Evolutionary conservation across 2,113 vertebrate genomes (phyloP), one percentile per base, ranked within the genome.

Genomic region (Lepisosteus oculatus): DNA sequence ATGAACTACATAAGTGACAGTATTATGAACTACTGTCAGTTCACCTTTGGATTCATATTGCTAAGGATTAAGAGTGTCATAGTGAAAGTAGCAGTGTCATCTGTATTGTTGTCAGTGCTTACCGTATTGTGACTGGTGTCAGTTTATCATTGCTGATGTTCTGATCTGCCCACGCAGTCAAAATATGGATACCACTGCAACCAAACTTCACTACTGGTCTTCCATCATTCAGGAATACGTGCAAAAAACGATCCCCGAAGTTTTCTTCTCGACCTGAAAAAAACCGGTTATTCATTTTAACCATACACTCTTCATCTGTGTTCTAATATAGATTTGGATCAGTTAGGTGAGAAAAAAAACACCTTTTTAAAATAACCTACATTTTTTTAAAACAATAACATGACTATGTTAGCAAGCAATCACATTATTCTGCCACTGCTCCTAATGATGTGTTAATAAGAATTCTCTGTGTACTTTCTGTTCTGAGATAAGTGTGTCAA

Each of bases 221-320:
- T 78, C 93, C 93, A 70, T 95, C 90, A 79, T 88, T 71, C 65
- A 96, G 89, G 77, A 94, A 94, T n/a, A 96, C 78, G 47, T 95
- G 93, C 73, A 96, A 90, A 76, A 95, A 96, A 3, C 78, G 83
- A 55, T 91, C 81, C 56, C 88, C 90, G 61, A 85, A 86, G 81
- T 88, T 88, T 74, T 86, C 89, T 72, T 94, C 89, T 59, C 80
- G 82, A 77, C 85, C 94, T 96, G 82, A 77, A 88, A 86, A 83
- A 51, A 51, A 51, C 2, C 9, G 2, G 9, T 51, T 5, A 51
- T 51, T 51, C 47, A 51, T 51, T 51, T 51, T 5, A 5, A 51
- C 47, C 47, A 51, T 5, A 1, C 5, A 5, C 47, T 29, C 29
- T 29, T 29, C 29, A 29, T 29, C 29, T 29, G 29, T 29, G 29